These are phyloP conservation scores for Torymus texanus DNA, from an alignment of 2,888 invertebrate species.

Conservation along the genomic window DNA sequence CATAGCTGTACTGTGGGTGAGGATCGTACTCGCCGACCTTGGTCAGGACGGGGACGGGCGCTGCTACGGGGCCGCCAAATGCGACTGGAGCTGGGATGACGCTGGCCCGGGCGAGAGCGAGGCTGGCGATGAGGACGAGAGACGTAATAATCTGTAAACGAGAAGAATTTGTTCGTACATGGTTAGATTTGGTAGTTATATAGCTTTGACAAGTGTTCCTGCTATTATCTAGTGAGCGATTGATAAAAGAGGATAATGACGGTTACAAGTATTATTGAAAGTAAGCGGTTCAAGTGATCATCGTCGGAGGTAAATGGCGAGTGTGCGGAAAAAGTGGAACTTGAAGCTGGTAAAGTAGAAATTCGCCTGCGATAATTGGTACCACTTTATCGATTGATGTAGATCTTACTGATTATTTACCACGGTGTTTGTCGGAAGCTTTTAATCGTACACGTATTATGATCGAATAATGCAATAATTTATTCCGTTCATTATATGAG, in stretches of 20 bases:
- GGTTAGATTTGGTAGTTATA: no score
- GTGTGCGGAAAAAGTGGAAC: no score
- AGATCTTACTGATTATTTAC: neutral
- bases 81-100: constrained; percentile 53
- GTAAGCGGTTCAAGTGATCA: no score
- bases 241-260: no score
- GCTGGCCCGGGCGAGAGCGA: constrained; percentile 59
- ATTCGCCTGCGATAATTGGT: neutral
- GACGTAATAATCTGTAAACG: constrained; percentile 28
- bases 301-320: no score
- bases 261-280: no score
- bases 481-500: no score
- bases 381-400: neutral
- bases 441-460: no score
- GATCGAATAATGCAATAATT: no score
- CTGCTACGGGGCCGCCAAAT: constrained; percentile 65
- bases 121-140: constrained; percentile 56
- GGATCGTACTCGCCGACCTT: constrained; percentile 61
- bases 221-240: no score
- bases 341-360: neutral
- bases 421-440: neutral
- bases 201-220: no score
- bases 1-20: constrained; percentile 62
- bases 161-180: neutral
- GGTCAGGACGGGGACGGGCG: constrained; percentile 58